A percentile compares a stretch with the other conserved stretches of the same genome.
Evolutionary conservation across 2,113 vertebrate species (phyloP).

Genomic region (Centropus bengalensis): DNA sequence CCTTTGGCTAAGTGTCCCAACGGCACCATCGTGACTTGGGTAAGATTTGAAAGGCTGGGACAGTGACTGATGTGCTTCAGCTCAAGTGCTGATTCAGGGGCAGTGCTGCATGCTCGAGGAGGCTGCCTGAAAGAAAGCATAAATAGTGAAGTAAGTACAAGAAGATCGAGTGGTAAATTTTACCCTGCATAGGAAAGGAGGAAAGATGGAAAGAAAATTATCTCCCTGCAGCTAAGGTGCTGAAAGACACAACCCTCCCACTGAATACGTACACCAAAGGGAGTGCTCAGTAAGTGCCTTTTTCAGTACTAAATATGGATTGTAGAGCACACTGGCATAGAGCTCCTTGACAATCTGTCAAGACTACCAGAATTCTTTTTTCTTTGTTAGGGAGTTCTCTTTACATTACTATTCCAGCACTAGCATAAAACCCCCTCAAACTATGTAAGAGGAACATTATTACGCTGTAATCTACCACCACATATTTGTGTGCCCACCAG

Average conservation of each 20-base stretch:
- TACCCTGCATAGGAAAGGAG: constrained; percentile 31
- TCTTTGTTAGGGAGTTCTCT: background rate
- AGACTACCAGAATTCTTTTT: background rate
- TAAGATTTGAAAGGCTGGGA: constrained; percentile 76
- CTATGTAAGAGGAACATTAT: background rate
- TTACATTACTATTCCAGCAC: background rate
- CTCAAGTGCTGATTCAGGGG: constrained; percentile 81
- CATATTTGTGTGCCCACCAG: background rate
- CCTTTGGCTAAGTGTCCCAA: constrained; percentile 90
- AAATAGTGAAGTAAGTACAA: constrained; percentile 13
- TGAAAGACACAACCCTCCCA: constrained; percentile 70
- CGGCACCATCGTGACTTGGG: constrained; percentile 81
- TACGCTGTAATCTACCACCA: background rate
- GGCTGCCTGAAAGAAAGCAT: constrained; percentile 77
- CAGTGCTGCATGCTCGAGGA: constrained; percentile 80
- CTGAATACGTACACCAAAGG: constrained; percentile 41
- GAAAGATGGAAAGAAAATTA: constrained; percentile 43
- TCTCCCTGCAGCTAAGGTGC: constrained; percentile 35
- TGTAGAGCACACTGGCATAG: background rate
- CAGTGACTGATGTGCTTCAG: constrained; percentile 74
- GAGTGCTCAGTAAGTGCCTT: constrained; percentile 32
- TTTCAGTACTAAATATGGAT: constrained; percentile 3
- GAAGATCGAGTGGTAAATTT: background rate
- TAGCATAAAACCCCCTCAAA: background rate
- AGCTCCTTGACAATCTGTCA: background rate